Evolutionary conservation across 2,113 vertebrate species (phyloP), one percentile per base, ranked within the genome.

Genomic region (Orthonyx spaldingii): DNA sequence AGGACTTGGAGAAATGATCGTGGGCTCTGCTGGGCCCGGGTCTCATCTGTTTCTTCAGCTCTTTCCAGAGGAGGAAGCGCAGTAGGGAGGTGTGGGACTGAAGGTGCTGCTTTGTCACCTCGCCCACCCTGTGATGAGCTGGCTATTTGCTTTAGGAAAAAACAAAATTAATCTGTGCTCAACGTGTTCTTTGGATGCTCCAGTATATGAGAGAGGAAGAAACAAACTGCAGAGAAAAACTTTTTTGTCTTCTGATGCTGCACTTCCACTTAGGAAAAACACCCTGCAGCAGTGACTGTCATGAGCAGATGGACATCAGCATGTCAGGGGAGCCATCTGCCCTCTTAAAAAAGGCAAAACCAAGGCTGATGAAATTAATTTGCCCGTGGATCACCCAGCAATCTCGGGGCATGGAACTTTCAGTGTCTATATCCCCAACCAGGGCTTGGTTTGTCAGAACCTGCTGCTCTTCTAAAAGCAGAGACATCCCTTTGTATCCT

Each of bases 221-320:
- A 65, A 27, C 19, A 55, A 71, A 88, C 20, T 27, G 46, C 37
- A 41, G 63, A 79, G 61, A 76, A 69, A 63, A 85, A 13, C 0
- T 1, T 7, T 81, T 74, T 47, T 71, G 13, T 74, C 56, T 87
- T 70, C 35, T 0, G 0, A 33, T 10, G 2, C 23, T 46, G 50
- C 59, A 7, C 10, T 77, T 61, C 35, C 59, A 59, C 46, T n/a
- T 7, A 26, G 52, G 61, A 68, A 52, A 57, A 90, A 16, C 35
- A 52, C 27, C 53, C 71, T 74, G 76, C 50, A 33, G 9, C 41
- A 50, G 55, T 6, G 72, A 3, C 70, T 24, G 33, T 16, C 10
- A 0, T 11, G 15, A 0, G 69, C 65, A 87, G 44, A 14, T 4
- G 49, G 66, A 44, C 57, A 12, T 0, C 37, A 0, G 2, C 16